A percentile compares a stretch with the other conserved stretches of the same genome.
These are phyloP conservation scores for Epicampocera succincta DNA, from an alignment of 2,888 invertebrate species.

Conservation along the genomic window DNA sequence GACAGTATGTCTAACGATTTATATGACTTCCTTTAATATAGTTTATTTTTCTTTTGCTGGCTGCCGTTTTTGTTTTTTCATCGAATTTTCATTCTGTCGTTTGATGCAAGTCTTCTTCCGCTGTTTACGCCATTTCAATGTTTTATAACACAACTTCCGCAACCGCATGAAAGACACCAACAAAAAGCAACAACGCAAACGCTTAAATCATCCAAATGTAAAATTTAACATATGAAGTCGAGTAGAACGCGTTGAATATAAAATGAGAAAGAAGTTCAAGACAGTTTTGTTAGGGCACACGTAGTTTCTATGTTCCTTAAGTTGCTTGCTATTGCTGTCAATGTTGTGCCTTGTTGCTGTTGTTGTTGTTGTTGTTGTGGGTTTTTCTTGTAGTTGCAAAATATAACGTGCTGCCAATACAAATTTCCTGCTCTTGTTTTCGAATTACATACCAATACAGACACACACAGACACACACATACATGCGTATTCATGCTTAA, in stretches of 20 bases:
- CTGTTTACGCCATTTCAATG: conserved; percentile 75
- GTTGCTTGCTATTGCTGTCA: conserved; percentile 29
- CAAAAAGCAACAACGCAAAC: conserved; percentile 32
- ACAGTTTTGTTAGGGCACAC: conserved; percentile 42
- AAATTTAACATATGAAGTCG: conserved; percentile 63
- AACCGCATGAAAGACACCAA: conserved; percentile 63
- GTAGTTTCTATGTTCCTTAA: conserved; percentile 29
- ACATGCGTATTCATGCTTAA: not conserved
- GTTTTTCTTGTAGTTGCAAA: conserved; percentile 49
- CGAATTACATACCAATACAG: conserved; percentile 10
- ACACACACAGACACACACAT: not conserved
- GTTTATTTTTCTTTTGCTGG: conserved; percentile 5
- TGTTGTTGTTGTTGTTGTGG: conserved; percentile 8
- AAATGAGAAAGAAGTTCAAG: conserved; percentile 39
- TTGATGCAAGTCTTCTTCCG: conserved; percentile 68
- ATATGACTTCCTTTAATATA: conserved; percentile 44
- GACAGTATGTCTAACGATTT: conserved; percentile 50
- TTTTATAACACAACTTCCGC: conserved; percentile 77
- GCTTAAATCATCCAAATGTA: conserved; percentile 39
- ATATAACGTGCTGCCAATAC: conserved; percentile 67
- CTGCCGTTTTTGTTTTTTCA: conserved; percentile 1
- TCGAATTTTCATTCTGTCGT: conserved; percentile 10
- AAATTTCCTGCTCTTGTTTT: conserved; percentile 65
- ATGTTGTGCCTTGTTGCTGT: not conserved
- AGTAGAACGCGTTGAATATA: conserved; percentile 45